Conservation (phyloP, 2,797 vertebrate genomes). For the Betta splendens region DNA sequence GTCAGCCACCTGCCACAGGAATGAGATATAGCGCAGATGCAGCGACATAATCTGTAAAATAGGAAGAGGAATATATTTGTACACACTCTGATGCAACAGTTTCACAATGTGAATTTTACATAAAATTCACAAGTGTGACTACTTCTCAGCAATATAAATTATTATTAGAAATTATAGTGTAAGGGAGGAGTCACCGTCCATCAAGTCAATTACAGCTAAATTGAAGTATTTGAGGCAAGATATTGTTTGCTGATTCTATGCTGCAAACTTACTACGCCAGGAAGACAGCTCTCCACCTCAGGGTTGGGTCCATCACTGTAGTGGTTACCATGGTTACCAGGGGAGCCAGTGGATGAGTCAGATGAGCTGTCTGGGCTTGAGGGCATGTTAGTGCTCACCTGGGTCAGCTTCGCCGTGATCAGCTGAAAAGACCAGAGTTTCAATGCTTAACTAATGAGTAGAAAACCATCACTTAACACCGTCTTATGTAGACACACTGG, state of each 20-base stretch:
- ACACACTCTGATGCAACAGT: no score
- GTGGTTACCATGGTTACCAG: constrained; percentile 98
- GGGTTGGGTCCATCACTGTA: constrained; percentile 98
- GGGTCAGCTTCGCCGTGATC: constrained; percentile 98
- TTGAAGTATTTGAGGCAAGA: no score
- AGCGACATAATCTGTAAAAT: constrained; percentile 96
- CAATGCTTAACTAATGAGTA: not conserved
- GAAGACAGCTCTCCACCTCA: constrained; percentile 98
- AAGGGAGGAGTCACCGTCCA: not conserved
- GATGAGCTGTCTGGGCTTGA: constrained; percentile 99
- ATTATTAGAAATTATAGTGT: no score
- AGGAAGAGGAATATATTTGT: no score
- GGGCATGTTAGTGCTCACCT: constrained; percentile 99
- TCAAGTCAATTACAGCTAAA: no score
- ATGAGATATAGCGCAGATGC: constrained; percentile 98
- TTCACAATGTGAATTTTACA: not conserved
- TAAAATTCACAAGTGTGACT: not conserved
- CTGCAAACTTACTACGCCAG: constrained; percentile 91
- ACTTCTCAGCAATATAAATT: no score
- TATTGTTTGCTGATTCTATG: not conserved
- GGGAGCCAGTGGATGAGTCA: constrained; percentile 98
- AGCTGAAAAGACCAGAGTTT: constrained; percentile 76
- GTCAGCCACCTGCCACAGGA: constrained; percentile 99
- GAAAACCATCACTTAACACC: no score
- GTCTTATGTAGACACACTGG: no score